Evolutionary conservation across 2,113 vertebrate species (phyloP).

Genomic region (Eidolon helvum): DNA sequence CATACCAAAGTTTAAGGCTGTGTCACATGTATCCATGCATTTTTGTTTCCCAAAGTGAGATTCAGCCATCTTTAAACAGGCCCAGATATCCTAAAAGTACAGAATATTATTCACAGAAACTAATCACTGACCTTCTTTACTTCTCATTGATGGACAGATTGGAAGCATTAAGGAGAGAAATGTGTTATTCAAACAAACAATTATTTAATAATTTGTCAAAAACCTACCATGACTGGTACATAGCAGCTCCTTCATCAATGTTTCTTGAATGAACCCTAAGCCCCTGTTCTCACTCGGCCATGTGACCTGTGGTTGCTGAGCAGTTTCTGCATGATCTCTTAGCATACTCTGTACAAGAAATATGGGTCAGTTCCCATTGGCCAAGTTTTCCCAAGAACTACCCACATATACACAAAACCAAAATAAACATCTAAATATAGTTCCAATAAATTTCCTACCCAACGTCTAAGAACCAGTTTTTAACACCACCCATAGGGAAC

Average conservation of each 20-base stretch:
- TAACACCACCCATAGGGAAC: background rate
- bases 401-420: background rate
- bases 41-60: background rate
- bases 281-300: background rate
- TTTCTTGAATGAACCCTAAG: background rate
- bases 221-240: background rate
- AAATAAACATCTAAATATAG: background rate
- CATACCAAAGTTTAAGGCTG: background rate
- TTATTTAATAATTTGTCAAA: background rate
- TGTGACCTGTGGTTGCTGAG: background rate
- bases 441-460: background rate
- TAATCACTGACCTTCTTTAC: background rate
- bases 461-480: background rate
- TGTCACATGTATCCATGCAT: background rate
- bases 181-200: background rate
- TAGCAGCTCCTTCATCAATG: background rate
- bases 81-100: background rate
- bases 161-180: background rate
- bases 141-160: background rate
- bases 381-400: background rate
- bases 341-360: background rate
- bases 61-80: background rate
- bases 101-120: background rate
- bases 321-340: background rate
- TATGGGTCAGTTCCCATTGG: background rate